These are phyloP conservation scores for Manduca sexta DNA, from an alignment of 1,140 invertebrate genomes.

Conservation along the genomic window DNA sequence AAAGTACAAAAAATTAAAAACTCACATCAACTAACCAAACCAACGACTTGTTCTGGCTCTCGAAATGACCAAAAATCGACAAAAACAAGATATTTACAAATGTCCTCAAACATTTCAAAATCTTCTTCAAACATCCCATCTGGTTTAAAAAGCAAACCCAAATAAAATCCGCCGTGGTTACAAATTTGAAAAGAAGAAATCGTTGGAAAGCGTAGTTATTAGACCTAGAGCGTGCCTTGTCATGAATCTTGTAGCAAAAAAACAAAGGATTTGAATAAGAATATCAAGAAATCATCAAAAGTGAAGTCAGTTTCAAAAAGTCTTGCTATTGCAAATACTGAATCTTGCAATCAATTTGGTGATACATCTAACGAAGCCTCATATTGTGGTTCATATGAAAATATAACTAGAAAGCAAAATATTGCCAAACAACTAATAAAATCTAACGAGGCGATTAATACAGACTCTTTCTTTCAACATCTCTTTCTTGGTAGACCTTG, in stretches of 20 bases:
- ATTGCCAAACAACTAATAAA: constrained; percentile 72
- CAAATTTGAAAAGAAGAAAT: constrained; percentile 59
- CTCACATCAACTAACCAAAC: constrained; percentile 40
- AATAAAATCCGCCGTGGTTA: constrained; percentile 50
- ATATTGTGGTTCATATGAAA: constrained; percentile 29
- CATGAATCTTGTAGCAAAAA: constrained; percentile 46
- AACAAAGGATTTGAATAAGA: constrained; percentile 38
- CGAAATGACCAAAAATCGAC: constrained; percentile 24
- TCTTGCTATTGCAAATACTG: constrained; percentile 18
- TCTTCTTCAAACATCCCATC: constrained; percentile 44
- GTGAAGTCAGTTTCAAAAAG: constrained; percentile 28
- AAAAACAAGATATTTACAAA: constrained; percentile 35
- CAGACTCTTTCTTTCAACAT: constrained; percentile 81
- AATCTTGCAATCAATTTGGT: constrained; percentile 40
- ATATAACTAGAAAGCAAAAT: constrained; percentile 23
- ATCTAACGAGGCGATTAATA: constrained; percentile 74
- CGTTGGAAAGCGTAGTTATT: constrained; percentile 38
- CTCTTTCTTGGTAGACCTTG: constrained; percentile 75
- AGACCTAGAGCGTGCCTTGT: constrained; percentile 37
- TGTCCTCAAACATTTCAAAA: constrained; percentile 42
- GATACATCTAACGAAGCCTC: constrained; percentile 26
- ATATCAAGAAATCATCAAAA: constrained; percentile 25
- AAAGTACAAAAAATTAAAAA: constrained; percentile 57
- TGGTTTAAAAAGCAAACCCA: constrained; percentile 35
- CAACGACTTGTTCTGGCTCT: constrained; percentile 31